These are phyloP conservation scores for Gorsachius magnificus DNA, from an alignment of 2,797 vertebrate genomes.

Conservation along the genomic window DNA sequence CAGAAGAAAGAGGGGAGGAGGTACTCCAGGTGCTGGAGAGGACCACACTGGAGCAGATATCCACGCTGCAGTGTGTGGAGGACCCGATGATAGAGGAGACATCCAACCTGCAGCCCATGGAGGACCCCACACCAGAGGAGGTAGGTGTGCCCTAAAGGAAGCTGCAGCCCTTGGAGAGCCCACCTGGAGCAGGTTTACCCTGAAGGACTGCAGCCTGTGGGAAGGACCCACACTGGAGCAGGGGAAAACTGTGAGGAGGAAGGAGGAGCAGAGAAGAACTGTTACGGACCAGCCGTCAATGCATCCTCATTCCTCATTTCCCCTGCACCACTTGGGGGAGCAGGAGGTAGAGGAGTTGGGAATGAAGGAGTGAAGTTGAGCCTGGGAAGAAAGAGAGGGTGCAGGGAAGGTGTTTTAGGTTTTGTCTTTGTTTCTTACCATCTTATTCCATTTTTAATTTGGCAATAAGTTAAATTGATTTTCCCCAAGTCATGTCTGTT, in stretches of 20 bases:
- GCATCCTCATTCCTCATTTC: no score
- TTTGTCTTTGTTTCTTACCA: background rate
- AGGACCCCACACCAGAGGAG: background rate
- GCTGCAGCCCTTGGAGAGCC: background rate
- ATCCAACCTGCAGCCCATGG: background rate
- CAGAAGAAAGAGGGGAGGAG: background rate
- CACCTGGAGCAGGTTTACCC: background rate
- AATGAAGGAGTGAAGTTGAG: background rate
- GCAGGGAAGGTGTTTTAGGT: background rate
- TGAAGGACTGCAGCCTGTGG: background rate
- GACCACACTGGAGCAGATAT: background rate
- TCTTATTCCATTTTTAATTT: background rate
- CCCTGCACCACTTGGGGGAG: background rate
- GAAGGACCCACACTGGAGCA: background rate
- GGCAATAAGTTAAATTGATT: background rate
- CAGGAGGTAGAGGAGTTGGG: background rate
- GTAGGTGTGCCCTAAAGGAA: background rate
- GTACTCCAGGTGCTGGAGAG: background rate
- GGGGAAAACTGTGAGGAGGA: background rate
- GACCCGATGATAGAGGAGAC: background rate
- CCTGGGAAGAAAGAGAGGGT: background rate
- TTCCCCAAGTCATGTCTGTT: background rate
- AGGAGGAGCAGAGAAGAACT: background rate
- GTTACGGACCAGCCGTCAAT: accelerated
- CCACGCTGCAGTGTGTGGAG: background rate